Evolutionary conservation across 2,113 vertebrate genomes (phyloP).

Genomic region (Etia nguti): DNA sequence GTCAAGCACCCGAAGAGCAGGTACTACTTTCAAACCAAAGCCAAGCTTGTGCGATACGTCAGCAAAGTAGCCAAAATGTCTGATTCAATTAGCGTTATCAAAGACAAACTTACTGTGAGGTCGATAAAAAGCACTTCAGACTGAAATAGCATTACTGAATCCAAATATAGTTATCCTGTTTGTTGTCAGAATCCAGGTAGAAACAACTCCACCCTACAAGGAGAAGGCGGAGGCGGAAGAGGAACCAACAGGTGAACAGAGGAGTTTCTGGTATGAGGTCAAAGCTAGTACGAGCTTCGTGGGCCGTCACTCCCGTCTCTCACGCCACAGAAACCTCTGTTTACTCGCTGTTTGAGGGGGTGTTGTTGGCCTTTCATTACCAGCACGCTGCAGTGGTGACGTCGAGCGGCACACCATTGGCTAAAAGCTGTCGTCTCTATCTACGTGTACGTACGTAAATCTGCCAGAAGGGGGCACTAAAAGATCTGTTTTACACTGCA

Average conservation of each 20-base stretch:
- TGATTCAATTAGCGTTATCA: not conserved
- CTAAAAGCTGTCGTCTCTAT: not conserved
- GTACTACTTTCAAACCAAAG: not conserved
- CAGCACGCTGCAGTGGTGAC: not conserved
- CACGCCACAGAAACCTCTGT: slow-evolving; percentile 13
- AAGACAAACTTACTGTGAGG: slow-evolving; percentile 16
- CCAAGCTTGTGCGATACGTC: not conserved
- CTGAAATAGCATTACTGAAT: not conserved
- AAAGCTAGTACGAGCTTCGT: slow-evolving; percentile 9
- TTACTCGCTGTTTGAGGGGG: not conserved
- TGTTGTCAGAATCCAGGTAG: not conserved
- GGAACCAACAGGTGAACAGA: not conserved
- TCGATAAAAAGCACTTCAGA: not conserved
- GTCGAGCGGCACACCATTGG: not conserved
- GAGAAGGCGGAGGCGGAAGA: not conserved
- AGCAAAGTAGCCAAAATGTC: not conserved
- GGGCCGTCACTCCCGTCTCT: not conserved
- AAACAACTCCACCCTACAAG: slow-evolving; percentile 24
- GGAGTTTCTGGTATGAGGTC: not conserved
- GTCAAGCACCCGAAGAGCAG: not conserved
- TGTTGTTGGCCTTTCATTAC: not conserved
- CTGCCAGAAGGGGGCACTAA: not conserved
- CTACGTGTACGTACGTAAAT: not conserved
- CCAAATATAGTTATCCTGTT: not conserved
- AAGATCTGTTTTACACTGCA: not conserved